Evolutionary conservation across 2,113 vertebrate species (phyloP).

Genomic region (Azemiops feae): DNA sequence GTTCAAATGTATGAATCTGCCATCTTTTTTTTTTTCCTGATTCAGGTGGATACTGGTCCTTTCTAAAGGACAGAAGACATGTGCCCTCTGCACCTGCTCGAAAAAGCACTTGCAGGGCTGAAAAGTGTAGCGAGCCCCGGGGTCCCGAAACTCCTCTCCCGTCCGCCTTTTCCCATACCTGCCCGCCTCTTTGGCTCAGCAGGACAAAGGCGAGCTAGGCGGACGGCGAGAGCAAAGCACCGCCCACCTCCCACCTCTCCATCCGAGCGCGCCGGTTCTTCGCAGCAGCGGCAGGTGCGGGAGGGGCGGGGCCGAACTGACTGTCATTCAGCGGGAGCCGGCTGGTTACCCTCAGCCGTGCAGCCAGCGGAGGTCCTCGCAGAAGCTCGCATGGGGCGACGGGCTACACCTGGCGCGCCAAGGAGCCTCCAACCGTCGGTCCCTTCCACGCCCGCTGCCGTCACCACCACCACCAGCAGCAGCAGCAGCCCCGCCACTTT

Average conservation of each 20-base stretch:
- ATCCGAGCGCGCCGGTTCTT: background rate
- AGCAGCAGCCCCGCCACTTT: background rate
- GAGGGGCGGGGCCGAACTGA: background rate
- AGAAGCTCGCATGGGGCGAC: background rate
- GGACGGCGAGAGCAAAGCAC: background rate
- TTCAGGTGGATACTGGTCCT: too few species aligned
- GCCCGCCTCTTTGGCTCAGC: background rate
- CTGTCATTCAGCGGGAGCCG: background rate
- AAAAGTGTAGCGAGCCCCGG: background rate
- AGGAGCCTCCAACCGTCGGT: background rate
- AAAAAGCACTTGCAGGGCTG: background rate
- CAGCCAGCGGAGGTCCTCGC: background rate
- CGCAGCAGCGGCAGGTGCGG: slow-evolving; percentile 8
- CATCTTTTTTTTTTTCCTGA: background rate
- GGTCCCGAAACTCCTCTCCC: background rate
- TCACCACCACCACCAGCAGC: background rate
- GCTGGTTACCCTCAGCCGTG: background rate
- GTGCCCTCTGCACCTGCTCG: background rate
- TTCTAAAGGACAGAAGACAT: background rate
- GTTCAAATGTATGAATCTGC: too few species aligned
- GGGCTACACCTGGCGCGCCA: background rate
- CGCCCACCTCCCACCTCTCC: background rate
- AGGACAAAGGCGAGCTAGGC: background rate
- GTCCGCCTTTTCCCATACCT: background rate
- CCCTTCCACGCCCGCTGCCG: background rate